These are phyloP conservation scores for Leguminivora glycinivorella DNA, from an alignment of 1,140 invertebrate genomes.

Conservation along the genomic window DNA sequence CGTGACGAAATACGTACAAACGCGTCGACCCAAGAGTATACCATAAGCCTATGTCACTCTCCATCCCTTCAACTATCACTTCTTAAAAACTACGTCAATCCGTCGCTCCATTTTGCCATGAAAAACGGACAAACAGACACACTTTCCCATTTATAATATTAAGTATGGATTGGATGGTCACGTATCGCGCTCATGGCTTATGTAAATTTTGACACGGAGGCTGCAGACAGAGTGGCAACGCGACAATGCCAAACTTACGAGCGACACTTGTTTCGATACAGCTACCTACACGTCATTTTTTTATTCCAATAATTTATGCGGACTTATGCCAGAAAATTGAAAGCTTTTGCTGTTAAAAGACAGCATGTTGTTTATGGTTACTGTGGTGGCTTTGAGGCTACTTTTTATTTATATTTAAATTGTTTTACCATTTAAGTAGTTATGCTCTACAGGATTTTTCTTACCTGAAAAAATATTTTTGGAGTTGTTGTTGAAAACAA, in stretches of 20 bases:
- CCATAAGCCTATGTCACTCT: too few relatives aligned
- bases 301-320: background rate
- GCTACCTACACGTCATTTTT: background rate
- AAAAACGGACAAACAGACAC: too few relatives aligned
- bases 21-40: too few relatives aligned
- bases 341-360: background rate
- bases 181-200: constrained; percentile 54
- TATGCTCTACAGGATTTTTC: too few relatives aligned
- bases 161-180: constrained; percentile 55
- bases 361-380: background rate
- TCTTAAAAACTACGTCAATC: too few relatives aligned
- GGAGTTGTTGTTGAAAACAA: too few relatives aligned
- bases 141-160: too few relatives aligned
- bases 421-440: background rate
- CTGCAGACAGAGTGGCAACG: constrained; percentile 69
- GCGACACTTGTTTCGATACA: constrained; percentile 19
- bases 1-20: too few relatives aligned
- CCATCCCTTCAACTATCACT: too few relatives aligned
- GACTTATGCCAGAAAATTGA: constrained; percentile 1
- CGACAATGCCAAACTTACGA: constrained; percentile 30
- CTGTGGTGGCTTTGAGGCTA: background rate
- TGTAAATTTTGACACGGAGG: constrained; percentile 53
- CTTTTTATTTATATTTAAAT: background rate
- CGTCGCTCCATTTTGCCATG: too few relatives aligned
- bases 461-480: too few relatives aligned